phyloP scores from a whole-genome alignment of 2,113 vertebrate species.

The Vulpes lagopus region DNA sequence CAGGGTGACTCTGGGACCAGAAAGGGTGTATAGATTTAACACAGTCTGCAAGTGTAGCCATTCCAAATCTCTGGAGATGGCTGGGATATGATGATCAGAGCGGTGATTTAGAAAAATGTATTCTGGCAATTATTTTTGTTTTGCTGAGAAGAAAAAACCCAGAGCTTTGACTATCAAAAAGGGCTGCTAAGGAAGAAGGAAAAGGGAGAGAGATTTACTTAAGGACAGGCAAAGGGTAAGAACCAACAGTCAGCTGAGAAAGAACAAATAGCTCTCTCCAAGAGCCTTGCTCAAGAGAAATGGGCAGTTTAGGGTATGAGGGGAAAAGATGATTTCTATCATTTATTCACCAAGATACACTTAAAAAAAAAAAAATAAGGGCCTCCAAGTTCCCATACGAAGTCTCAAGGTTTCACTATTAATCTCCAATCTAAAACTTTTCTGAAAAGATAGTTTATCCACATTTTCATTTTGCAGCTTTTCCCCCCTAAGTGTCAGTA shows the following conservation, averaged over 20 bases:
- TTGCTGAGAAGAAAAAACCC: conserved; percentile 42
- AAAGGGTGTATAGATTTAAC: neutral
- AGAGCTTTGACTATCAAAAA: conserved; percentile 23
- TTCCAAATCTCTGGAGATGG: neutral
- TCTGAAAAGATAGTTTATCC: conserved; percentile 20
- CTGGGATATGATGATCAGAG: neutral
- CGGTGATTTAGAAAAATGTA: neutral
- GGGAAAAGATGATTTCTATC: neutral
- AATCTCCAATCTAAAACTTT: conserved; percentile 47
- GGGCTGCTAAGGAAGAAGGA: neutral
- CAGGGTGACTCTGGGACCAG: neutral
- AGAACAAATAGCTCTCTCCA: neutral
- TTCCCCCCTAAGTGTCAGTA: neutral
- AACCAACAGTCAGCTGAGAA: neutral
- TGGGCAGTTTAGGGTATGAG: neutral
- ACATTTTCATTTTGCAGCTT: neutral
- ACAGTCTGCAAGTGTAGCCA: neutral
- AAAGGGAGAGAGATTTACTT: neutral
- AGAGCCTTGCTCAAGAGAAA: conserved; percentile 33
- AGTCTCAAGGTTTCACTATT: conserved; percentile 21
- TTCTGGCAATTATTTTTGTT: conserved; percentile 22
- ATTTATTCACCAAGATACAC: neutral
- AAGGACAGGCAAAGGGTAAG: neutral
- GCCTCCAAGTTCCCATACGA: neutral
- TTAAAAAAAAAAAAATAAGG: neutral